Evolutionary conservation across 2,113 vertebrate genomes (phyloP).

Genomic region (Malaclemys terrapin): DNA sequence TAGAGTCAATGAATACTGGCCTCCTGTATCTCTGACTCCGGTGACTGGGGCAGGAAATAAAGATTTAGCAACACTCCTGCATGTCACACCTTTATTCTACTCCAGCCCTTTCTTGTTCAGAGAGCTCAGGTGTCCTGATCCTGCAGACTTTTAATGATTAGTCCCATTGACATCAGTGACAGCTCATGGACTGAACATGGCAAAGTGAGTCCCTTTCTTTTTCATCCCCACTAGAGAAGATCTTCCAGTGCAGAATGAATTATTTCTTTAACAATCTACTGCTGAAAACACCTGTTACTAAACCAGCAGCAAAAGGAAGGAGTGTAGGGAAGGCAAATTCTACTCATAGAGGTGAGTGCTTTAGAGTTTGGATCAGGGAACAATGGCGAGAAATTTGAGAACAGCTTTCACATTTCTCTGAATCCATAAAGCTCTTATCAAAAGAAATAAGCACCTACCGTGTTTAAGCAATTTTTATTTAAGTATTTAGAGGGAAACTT

Average conservation of each 20-base stretch:
- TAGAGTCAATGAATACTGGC: not conserved
- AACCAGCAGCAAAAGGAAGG: not conserved
- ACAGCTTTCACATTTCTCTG: not conserved
- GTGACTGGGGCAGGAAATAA: not conserved
- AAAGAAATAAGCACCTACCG: constrained; percentile 62
- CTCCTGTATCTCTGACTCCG: not conserved
- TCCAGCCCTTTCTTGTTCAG: not conserved
- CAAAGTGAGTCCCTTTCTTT: constrained; percentile 26
- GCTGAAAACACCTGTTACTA: constrained; percentile 31
- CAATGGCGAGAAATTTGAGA: not conserved
- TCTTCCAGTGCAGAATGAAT: not conserved
- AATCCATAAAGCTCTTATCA: constrained; percentile 13
- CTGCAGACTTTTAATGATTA: not conserved
- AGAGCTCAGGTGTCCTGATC: not conserved
- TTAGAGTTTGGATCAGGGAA: not conserved
- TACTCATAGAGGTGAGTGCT: rapidly evolving
- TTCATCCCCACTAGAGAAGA: constrained; percentile 4
- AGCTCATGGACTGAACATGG: not conserved
- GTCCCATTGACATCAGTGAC: not conserved
- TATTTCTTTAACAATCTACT: not conserved
- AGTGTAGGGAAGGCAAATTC: not conserved
- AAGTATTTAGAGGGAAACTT: constrained; percentile 79
- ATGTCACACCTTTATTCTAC: not conserved
- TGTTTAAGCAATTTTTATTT: constrained; percentile 84
- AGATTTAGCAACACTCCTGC: not conserved